Conservation (phyloP, 2,888 invertebrate genomes). For the Eurois occulta region DNA sequence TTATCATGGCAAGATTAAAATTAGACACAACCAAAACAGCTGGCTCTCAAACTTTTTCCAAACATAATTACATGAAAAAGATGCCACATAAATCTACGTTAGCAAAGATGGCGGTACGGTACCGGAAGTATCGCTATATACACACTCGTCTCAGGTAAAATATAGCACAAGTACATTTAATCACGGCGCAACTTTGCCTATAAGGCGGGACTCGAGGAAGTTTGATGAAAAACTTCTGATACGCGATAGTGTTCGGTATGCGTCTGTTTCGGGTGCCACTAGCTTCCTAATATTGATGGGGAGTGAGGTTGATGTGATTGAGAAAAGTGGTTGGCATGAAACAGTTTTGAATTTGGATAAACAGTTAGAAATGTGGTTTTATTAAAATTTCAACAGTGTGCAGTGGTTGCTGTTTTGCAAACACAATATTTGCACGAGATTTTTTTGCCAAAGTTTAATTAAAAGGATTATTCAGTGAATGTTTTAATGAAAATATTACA, state of each 20-base stretch:
- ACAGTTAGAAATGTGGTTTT: neutral
- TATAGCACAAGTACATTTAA: constrained; percentile 66
- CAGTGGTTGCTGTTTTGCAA: neutral
- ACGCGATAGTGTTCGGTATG: constrained; percentile 53
- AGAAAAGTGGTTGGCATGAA: neutral
- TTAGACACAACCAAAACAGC: constrained; percentile 7
- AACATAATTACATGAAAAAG: constrained; percentile 41
- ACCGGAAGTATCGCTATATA: constrained; percentile 15
- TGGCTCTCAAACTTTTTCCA: neutral
- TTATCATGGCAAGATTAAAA: neutral
- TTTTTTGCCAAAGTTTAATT: neutral
- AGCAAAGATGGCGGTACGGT: constrained; percentile 23
- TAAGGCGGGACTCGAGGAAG: constrained; percentile 58
- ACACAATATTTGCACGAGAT: neutral
- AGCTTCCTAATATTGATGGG: constrained; percentile 19
- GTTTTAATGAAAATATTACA: neutral
- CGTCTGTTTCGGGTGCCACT: constrained; percentile 11
- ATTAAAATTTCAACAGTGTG: neutral
- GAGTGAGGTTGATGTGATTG: neutral
- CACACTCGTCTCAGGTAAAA: constrained; percentile 39
- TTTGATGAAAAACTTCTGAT: constrained; percentile 72
- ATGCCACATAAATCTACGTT: constrained; percentile 47
- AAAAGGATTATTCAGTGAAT: neutral
- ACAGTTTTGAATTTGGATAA: neutral
- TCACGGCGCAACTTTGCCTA: constrained; percentile 67